Conservation (phyloP, 2,113 vertebrate genomes). For the Callipepla californica region DNA sequence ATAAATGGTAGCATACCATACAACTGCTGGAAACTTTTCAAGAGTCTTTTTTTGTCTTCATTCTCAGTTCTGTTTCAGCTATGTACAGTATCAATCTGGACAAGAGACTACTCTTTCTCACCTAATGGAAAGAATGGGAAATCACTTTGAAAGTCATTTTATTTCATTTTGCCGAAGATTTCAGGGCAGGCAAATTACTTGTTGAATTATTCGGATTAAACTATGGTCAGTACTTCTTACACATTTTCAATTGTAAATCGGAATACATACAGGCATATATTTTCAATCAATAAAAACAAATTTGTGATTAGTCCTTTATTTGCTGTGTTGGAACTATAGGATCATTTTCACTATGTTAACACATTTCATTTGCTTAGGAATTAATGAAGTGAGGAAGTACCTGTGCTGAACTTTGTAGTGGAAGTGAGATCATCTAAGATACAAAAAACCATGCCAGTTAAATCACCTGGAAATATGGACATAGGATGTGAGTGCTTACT, state of each 20-base stretch:
- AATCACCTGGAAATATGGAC: not conserved
- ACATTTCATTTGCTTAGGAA: not conserved
- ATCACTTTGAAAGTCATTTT: not conserved
- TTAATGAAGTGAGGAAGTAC: not conserved
- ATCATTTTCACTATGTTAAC: not conserved
- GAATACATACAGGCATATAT: not conserved
- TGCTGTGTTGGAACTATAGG: not conserved
- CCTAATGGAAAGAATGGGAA: not conserved
- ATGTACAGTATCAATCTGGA: not conserved
- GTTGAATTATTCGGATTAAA: not conserved
- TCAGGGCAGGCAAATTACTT: not conserved
- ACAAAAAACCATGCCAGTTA: not conserved
- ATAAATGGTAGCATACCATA: not conserved
- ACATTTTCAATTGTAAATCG: not conserved
- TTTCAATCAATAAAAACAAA: not conserved
- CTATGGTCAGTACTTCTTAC: not conserved
- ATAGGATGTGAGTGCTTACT: not conserved
- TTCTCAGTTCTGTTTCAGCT: not conserved
- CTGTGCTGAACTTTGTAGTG: not conserved
- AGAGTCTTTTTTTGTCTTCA: not conserved
- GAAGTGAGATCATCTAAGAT: not conserved
- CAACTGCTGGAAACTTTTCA: rapidly evolving
- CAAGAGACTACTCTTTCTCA: rapidly evolving
- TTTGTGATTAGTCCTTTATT: not conserved
- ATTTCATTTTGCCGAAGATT: not conserved